Evolutionary conservation across 1,140 invertebrate species (phyloP), one percentile per base, ranked within the genome.

Genomic region (Brachionus sp.): DNA sequence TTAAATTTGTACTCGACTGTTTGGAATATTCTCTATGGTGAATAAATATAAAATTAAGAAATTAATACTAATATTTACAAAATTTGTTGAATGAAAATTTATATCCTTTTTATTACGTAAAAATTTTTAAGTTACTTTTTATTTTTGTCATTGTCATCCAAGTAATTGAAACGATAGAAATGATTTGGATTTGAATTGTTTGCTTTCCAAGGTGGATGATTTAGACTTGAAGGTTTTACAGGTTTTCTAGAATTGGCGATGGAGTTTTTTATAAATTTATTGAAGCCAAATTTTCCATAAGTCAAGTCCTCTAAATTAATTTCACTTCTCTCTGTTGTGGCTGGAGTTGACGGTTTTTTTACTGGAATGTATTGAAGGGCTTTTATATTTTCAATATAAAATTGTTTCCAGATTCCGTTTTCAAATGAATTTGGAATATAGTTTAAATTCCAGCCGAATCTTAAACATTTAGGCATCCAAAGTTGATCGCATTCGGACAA

Each of bases 381-480:
- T 37, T 80, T 80, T 35, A 89, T 87, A 83, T 89, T 87, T 84
- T 89, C 88, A 25, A 89, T 86, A 75, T 88, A 89, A 77, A 87
- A 86, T 75, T 87, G 85, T 78, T 89, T 89, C 89, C 89, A 89
- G 0, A 88, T 85, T 9, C 88, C 88, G 29, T 82, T 85, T 84
- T 89, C 88, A 84, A 87, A 88, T 7, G 87, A 88, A 84, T 86
- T 87, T 5, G 88, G 87, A 44, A 85, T 86, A 77, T 87, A 86
- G 6, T 87, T 84, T 19, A 89, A 75, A 73, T 85, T 86, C 89
- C 88, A 89, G 5, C 88, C 88, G 13, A 88, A 85, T 9, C 87
- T 85, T 0, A 89, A 64, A 86, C 88, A 89, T 84, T 88, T 88
- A 13, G 87, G 86, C 87, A 89, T 89, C 89, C 89, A 89, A 23